A percentile compares a stretch with the other conserved stretches of the same genome.
These are phyloP conservation scores for Dipus sagitta DNA, from an alignment of 2,797 vertebrate genomes.

Conservation along the genomic window DNA sequence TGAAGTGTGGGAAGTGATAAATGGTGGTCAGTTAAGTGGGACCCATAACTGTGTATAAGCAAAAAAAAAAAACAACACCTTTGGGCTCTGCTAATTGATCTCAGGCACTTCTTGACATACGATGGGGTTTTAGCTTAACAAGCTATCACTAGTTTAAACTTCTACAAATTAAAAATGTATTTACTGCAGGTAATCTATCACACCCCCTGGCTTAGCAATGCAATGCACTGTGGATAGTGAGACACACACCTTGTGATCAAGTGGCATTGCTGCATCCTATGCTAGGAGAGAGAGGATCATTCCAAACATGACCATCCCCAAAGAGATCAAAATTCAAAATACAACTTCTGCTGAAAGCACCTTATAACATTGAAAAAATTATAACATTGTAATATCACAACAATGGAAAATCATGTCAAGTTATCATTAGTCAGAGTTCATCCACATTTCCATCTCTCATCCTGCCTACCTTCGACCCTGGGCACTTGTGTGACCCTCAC, in stretches of 20 bases:
- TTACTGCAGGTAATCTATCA: background rate
- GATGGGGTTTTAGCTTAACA: accelerated
- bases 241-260: background rate
- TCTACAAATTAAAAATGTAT: background rate
- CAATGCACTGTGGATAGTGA: background rate
- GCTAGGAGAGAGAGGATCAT: background rate
- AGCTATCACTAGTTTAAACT: too few relatives aligned
- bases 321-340: background rate
- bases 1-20: background rate
- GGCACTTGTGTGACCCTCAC: too few relatives aligned
- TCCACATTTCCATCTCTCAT: background rate
- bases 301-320: background rate
- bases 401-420: background rate
- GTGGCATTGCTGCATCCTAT: background rate
- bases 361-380: background rate
- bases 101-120: background rate
- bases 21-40: accelerated
- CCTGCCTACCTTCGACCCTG: background rate
- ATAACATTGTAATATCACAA: too few relatives aligned
- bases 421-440: accelerated
- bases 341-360: background rate
- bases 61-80: background rate
- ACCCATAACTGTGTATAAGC: background rate
- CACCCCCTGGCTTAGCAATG: background rate
- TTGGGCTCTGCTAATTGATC: background rate